These are phyloP conservation scores for Aurelia aurita DNA, from an alignment of 30 jellyfish, hydroid and myxozoan species.

Conservation along the genomic window DNA sequence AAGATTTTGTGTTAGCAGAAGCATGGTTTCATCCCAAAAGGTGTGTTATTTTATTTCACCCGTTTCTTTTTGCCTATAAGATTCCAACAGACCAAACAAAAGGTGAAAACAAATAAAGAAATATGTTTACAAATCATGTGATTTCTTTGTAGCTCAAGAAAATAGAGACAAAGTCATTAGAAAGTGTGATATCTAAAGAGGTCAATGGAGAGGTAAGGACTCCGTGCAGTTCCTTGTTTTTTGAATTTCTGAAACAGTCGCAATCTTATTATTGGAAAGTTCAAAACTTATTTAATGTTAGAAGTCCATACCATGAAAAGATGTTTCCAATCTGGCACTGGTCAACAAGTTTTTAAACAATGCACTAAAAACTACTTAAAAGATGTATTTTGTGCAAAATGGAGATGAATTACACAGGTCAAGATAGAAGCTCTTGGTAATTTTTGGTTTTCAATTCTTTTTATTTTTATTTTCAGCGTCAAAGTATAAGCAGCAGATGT, in stretches of 20 bases:
- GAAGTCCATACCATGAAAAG: too few species aligned
- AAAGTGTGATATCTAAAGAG: conserved; percentile 76
- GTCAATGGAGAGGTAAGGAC: conserved; percentile 70
- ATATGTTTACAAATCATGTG: background rate
- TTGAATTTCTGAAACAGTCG: too few species aligned
- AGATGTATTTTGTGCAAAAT: too few species aligned
- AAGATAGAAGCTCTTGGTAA: background rate
- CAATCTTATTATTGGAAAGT: too few species aligned
- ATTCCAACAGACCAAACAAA: too few species aligned
- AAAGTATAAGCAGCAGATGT: conserved; percentile 93
- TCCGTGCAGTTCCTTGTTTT: background rate
- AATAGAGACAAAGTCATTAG: conserved; percentile 89
- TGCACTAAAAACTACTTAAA: too few species aligned
- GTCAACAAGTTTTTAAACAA: too few species aligned
- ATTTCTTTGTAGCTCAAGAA: conserved; percentile 60
- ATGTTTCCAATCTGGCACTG: too few species aligned
- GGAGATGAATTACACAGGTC: too few species aligned
- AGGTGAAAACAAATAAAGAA: too few species aligned
- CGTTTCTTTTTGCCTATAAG: too few species aligned
- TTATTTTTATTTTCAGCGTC: conserved; percentile 50
- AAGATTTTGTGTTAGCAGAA: conserved; percentile 71
- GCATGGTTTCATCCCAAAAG: conserved; percentile 88
- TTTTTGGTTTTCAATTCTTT: background rate
- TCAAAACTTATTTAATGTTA: too few species aligned
- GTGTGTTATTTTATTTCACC: conserved; percentile 22